phyloP scores from a whole-genome alignment of 1,140 invertebrate species.

The Phenacoccus solenopsis region DNA sequence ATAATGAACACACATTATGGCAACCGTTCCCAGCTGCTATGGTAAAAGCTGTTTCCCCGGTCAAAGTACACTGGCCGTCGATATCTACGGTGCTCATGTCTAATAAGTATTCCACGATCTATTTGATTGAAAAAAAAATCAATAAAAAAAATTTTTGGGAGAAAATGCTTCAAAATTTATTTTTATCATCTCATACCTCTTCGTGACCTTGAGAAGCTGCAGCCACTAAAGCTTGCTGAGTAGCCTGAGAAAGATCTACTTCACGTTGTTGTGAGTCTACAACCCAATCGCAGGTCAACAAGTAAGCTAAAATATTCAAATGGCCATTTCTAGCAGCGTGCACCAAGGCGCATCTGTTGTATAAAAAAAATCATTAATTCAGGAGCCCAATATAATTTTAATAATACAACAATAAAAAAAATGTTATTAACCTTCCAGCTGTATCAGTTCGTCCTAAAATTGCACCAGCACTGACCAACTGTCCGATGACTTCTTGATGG shows the following conservation, averaged over 20 bases:
- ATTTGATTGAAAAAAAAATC: constrained; percentile 24
- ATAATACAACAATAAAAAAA: not conserved
- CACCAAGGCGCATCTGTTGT: constrained; percentile 55
- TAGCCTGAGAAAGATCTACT: constrained; percentile 43
- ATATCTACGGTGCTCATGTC: constrained; percentile 70
- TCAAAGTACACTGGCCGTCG: constrained; percentile 57
- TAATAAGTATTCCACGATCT: constrained; percentile 77
- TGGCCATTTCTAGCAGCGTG: constrained; percentile 79
- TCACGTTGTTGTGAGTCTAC: constrained; percentile 29
- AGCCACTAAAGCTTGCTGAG: constrained; percentile 76
- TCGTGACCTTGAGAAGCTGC: constrained; percentile 75
- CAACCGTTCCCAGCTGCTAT: constrained; percentile 71
- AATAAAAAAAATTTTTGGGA: not conserved
- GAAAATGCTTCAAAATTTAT: not conserved
- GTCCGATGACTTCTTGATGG: constrained; percentile 59
- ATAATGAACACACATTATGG: constrained; percentile 56
- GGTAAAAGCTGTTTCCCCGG: constrained; percentile 79
- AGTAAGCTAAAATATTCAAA: constrained; percentile 67
- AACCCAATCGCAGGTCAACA: constrained; percentile 69
- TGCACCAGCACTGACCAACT: constrained; percentile 56
- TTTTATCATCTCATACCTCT: constrained; percentile 36
- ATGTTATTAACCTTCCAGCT: constrained; percentile 45
- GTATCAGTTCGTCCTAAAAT: constrained; percentile 66
- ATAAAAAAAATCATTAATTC: not conserved
- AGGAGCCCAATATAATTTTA: too few relatives aligned